Conservation (phyloP, 2,888 invertebrate genomes). For the Sphaerophoria rueppellii region DNA sequence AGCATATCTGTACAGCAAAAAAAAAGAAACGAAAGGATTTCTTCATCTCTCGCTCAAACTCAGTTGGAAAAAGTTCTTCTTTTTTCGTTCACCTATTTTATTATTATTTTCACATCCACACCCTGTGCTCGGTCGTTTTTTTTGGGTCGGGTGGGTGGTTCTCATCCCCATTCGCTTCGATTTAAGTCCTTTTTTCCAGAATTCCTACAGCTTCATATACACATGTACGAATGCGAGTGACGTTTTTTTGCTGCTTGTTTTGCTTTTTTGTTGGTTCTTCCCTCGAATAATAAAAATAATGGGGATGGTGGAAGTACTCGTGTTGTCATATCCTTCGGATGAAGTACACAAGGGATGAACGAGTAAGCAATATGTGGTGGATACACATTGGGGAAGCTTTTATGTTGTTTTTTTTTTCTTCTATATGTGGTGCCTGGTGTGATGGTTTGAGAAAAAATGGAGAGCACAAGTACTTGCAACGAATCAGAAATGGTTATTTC, state of each 20-base stretch:
- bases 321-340: constrained; percentile 72
- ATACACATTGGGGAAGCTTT: constrained; percentile 72
- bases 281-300: constrained; percentile 23
- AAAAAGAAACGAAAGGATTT: constrained; percentile 40
- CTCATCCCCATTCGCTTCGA: not conserved
- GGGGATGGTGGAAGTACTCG: constrained; percentile 48
- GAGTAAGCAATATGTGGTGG: constrained; percentile 62
- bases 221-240: constrained; percentile 52
- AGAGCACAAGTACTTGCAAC: constrained; percentile 48
- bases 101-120: constrained; percentile 67
- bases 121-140: not conserved
- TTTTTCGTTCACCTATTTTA: constrained; percentile 46
- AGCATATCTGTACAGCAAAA: constrained; percentile 20
- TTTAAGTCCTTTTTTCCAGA: not conserved
- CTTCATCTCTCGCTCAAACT: constrained; percentile 58
- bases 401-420: constrained; percentile 47
- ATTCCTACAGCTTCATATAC: constrained; percentile 57
- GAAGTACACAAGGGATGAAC: constrained; percentile 70
- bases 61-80: constrained; percentile 25
- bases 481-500: constrained; percentile 70
- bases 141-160: constrained; percentile 7
- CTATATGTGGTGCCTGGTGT: constrained; percentile 38
- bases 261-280: constrained; percentile 16
- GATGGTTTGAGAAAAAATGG: constrained; percentile 27
- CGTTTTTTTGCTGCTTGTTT: constrained; percentile 12